Evolutionary conservation across 2,797 vertebrate species (phyloP), one percentile per base, ranked within the genome.

Genomic region (Coendou prehensilis): DNA sequence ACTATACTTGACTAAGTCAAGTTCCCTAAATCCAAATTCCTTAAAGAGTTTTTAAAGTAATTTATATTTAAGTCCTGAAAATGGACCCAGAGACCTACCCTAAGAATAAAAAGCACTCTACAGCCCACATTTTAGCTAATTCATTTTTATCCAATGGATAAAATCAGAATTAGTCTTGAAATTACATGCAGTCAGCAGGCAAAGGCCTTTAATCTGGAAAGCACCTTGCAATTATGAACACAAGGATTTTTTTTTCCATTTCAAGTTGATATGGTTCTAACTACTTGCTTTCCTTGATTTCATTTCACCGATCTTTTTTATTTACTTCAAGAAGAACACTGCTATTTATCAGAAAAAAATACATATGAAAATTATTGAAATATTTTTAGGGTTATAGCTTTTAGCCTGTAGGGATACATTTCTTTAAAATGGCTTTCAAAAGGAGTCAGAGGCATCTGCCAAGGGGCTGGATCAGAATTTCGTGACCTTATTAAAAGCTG

Each of bases 101-200:
- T 96, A 98, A 91, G 93, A 97, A 97, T 94, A 50, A 94, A 97
- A 97, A 97, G 93, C 92, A 97, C 94, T 96, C 86, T 41, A 97
- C 82, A 79, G 95, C 96, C 84, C 87, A 98, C 97, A 97, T 96
- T 98, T 98, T 94, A 98, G 96, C 93, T 98, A 98, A 97, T 97
- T 98, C 97, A 97, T 92, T 96, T 98, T 98, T 98, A 98, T 98
- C 98, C 98, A 97, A 94, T 0, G 97, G 98, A 98, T 98, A 98
- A 98, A 98, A 97, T 2, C 81, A 97, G 98, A 96, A 98, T 98
- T 98, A 98, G 97, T 96, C 85, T 95, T 90, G 96, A 98, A 98
- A 98, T 98, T 98, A 96, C 96, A 98, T 93, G 97, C 89, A 96
- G 97, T 87, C 96, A 97, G 95, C 59, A 47, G 89, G 91, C 93